Evolutionary conservation across 37 sponge, comb jelly and placozoan species (phyloP).

Genomic region (Aplysina aerophoba): DNA sequence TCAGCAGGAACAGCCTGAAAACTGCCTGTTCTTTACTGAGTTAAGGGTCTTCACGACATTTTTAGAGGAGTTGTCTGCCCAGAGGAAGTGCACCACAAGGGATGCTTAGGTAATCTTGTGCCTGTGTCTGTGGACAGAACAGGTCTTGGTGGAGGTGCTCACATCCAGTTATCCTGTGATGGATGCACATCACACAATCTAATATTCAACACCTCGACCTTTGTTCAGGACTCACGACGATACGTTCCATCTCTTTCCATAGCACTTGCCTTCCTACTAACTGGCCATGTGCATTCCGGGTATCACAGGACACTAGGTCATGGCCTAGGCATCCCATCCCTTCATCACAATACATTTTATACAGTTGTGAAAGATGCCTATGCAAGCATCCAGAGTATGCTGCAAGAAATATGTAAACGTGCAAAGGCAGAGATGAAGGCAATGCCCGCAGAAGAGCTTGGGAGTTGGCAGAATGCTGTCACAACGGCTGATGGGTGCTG

Average conservation of each 20-base stretch:
- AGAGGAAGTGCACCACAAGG: conserved; percentile 6
- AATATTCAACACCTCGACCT: conserved; percentile 4
- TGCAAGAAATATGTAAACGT: conserved; percentile 7
- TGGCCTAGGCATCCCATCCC: conserved; percentile 19
- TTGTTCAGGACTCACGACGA: neutral
- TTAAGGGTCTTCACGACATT: neutral
- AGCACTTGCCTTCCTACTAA: conserved; percentile 26
- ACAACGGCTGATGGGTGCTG: conserved; percentile 34
- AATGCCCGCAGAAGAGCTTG: neutral
- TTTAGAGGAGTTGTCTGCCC: conserved; percentile 2
- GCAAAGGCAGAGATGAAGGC: conserved; percentile 49
- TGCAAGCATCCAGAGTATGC: conserved; percentile 4
- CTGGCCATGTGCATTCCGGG: conserved; percentile 9
- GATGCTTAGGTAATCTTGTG: neutral
- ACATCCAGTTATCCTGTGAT: conserved; percentile 5
- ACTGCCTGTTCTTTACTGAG: neutral
- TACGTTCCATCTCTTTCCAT: neutral
- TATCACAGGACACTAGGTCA: neutral
- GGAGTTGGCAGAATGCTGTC: conserved; percentile 26
- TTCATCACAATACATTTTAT: neutral
- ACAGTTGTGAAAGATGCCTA: neutral
- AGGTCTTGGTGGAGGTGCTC: conserved; percentile 13
- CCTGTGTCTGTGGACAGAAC: neutral
- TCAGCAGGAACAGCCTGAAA: neutral
- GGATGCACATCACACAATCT: neutral